These are phyloP conservation scores for Drosophila mercatorum DNA, from an alignment of 2,888 invertebrate genomes.

Conservation along the genomic window DNA sequence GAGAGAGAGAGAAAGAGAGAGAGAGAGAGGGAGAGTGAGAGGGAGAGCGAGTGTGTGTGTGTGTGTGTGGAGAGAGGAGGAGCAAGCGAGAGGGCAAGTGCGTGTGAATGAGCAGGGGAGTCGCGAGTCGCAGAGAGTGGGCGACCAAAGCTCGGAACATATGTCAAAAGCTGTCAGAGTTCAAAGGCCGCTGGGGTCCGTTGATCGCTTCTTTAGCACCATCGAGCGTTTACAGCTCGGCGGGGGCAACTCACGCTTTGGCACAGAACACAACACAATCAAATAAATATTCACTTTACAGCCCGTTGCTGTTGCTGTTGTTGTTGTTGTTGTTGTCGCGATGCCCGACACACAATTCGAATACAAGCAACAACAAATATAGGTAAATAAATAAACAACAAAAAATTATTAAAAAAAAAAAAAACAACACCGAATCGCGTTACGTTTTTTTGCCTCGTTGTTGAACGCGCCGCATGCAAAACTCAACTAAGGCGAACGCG, in stretches of 20 bases:
- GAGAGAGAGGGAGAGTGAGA: neutral
- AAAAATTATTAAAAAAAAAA: slow-evolving; percentile 12
- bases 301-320: slow-evolving; percentile 23
- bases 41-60: neutral
- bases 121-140: slow-evolving; percentile 27
- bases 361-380: neutral
- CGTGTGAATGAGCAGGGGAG: slow-evolving; percentile 43
- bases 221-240: slow-evolving; percentile 20
- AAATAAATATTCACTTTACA: slow-evolving; percentile 24
- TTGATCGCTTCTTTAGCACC: slow-evolving; percentile 28
- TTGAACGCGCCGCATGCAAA: slow-evolving; percentile 64
- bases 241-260: slow-evolving; percentile 35
- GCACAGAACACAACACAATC: slow-evolving; percentile 15
- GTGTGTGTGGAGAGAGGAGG: slow-evolving; percentile 10
- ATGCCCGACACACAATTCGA: slow-evolving; percentile 1
- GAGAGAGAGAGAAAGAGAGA: neutral
- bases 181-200: slow-evolving; percentile 60
- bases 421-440: slow-evolving; percentile 31
- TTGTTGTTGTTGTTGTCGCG: slow-evolving; percentile 17
- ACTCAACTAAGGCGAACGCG: slow-evolving; percentile 50
- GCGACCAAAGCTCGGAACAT: slow-evolving; percentile 48
- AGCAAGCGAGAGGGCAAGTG: slow-evolving; percentile 1
- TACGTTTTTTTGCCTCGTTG: slow-evolving; percentile 37
- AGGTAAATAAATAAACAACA: slow-evolving; percentile 16
- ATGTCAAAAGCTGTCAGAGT: slow-evolving; percentile 62